These are phyloP conservation scores for Acronicta aceris DNA, from an alignment of 2,888 invertebrate genomes.

Conservation along the genomic window DNA sequence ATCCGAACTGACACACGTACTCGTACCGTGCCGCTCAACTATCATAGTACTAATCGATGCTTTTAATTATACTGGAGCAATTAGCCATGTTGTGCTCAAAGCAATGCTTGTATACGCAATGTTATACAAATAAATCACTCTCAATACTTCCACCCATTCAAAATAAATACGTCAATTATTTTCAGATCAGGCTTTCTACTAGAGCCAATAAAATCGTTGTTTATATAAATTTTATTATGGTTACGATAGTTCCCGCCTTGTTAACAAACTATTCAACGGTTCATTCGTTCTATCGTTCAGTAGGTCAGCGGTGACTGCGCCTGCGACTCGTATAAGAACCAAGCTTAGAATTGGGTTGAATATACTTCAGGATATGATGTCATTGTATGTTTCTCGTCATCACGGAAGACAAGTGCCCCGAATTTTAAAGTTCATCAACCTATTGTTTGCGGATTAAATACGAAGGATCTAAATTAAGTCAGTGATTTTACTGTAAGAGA, in stretches of 20 bases:
- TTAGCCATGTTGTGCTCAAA: constrained; percentile 6
- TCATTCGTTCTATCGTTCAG: constrained; percentile 30
- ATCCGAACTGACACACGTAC: neutral
- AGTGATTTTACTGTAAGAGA: neutral
- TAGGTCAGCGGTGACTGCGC: constrained; percentile 45
- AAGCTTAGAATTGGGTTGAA: constrained; percentile 43
- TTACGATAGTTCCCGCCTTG: constrained; percentile 35
- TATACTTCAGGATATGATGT: constrained; percentile 33
- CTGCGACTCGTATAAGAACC: constrained; percentile 38
- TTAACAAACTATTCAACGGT: constrained; percentile 38
- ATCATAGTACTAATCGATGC: constrained; percentile 2
- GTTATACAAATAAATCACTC: constrained; percentile 21
- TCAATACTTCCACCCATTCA: constrained; percentile 13
- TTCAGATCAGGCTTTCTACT: constrained; percentile 26
- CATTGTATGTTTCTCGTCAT: constrained; percentile 25
- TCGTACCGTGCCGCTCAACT: neutral
- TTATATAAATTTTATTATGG: constrained; percentile 42
- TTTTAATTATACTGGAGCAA: constrained; percentile 17
- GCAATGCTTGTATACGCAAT: constrained; percentile 5
- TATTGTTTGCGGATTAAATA: constrained; percentile 8
- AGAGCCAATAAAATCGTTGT: constrained; percentile 29
- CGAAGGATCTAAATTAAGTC: neutral
- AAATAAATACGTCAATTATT: constrained; percentile 23
- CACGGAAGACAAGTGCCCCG: constrained; percentile 5
- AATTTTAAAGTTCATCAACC: constrained; percentile 13